A percentile compares a stretch with the other conserved stretches of the same genome.
Evolutionary conservation across 2,797 vertebrate genomes (phyloP).

Genomic region (Enteromius radiatus): DNA sequence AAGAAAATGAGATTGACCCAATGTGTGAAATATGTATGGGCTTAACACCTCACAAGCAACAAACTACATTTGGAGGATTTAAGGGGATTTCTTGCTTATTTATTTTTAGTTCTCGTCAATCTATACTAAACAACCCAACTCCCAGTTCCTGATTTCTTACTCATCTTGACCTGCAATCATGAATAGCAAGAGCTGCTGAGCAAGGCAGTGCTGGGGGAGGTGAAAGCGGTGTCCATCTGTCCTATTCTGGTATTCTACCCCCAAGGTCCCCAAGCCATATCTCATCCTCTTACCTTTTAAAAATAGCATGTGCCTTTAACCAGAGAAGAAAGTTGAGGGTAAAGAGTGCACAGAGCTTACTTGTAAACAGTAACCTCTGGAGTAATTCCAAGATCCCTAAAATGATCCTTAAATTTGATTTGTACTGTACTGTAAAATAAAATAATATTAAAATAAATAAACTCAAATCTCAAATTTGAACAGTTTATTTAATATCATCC

Average conservation of each 20-base stretch:
- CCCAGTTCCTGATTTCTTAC: constrained; percentile 42
- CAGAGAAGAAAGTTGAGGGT: constrained; percentile 67
- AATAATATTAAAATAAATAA: neutral
- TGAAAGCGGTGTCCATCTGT: constrained; percentile 57
- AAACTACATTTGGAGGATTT: neutral
- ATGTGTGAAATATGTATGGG: neutral
- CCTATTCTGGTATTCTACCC: constrained; percentile 70
- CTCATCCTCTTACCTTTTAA: constrained; percentile 72
- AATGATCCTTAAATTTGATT: constrained; percentile 11
- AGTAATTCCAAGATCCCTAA: neutral
- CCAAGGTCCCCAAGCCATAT: constrained; percentile 68
- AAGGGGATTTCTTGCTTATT: neutral
- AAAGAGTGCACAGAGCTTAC: constrained; percentile 60
- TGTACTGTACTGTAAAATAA: constrained; percentile 67
- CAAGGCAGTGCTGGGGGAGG: constrained; percentile 57
- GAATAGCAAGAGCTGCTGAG: constrained; percentile 66
- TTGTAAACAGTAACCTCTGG: constrained; percentile 19
- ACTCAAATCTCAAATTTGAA: neutral
- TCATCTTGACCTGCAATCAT: constrained; percentile 43
- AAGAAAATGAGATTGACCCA: neutral
- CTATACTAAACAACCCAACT: constrained; percentile 56
- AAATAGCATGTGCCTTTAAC: constrained; percentile 76
- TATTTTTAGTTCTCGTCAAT: constrained; percentile 65
- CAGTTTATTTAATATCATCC: constrained; percentile 11
- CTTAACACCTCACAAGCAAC: constrained; percentile 4